These are phyloP conservation scores for Cotesia congregata DNA, from an alignment of 2,888 invertebrate species.

Conservation along the genomic window DNA sequence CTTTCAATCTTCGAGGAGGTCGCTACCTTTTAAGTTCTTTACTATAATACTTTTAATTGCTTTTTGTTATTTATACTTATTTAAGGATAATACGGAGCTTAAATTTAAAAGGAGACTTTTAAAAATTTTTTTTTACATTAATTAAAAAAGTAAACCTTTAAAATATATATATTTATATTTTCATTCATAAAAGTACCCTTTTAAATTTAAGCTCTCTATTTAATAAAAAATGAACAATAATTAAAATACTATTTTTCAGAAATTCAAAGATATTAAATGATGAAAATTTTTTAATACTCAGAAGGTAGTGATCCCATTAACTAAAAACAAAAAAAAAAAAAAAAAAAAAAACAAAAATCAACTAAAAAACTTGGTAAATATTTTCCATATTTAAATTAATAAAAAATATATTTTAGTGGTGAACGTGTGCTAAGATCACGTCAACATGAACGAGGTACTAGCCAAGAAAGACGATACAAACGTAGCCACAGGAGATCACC, in stretches of 20 bases:
- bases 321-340: background rate
- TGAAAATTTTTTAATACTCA: background rate
- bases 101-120: background rate
- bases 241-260: constrained; percentile 12
- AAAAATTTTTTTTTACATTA: background rate
- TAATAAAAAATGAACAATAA: background rate
- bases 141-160: background rate
- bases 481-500: constrained; percentile 88
- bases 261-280: constrained; percentile 10
- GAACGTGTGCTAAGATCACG: constrained; percentile 75
- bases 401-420: constrained; percentile 67
- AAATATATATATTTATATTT: too few relatives aligned
- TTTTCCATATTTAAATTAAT: background rate
- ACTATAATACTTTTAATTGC: too few relatives aligned
- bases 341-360: too few relatives aligned
- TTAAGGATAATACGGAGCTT: too few relatives aligned
- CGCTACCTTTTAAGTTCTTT: background rate
- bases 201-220: background rate
- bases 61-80: too few relatives aligned
- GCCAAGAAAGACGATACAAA: constrained; percentile 86
- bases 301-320: background rate
- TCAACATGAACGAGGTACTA: constrained; percentile 81
- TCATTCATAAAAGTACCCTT: too few relatives aligned
- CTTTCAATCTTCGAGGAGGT: background rate
- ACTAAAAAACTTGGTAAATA: background rate